phyloP scores from a whole-genome alignment of 1,140 invertebrate species.

The Stegodyphus mimosarum region DNA sequence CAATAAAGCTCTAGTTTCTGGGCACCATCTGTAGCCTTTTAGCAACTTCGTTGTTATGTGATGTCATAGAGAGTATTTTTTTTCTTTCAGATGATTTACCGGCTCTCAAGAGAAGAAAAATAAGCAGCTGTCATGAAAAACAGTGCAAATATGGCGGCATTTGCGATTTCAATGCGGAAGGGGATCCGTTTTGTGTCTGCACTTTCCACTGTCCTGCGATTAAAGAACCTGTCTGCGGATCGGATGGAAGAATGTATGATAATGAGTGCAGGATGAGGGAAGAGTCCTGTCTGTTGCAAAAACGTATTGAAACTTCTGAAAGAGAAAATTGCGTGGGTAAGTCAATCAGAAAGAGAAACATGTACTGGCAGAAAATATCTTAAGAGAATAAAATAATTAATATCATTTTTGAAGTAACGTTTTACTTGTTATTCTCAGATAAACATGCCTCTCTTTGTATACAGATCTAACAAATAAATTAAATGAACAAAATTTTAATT shows the following conservation, averaged over 20 bases:
- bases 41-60: too few species aligned
- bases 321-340: conserved; percentile 45
- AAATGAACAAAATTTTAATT: too few species aligned
- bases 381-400: too few species aligned
- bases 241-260: conserved; percentile 82
- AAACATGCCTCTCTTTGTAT: too few species aligned
- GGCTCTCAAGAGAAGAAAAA: conserved; percentile 26
- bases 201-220: conserved; percentile 57
- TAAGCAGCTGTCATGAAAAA: conserved; percentile 60
- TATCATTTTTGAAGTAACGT: too few species aligned
- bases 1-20: too few species aligned
- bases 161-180: conserved; percentile 60
- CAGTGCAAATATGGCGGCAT: conserved; percentile 62
- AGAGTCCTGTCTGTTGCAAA: conserved; percentile 85
- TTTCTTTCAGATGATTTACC: not conserved
- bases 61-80: not conserved
- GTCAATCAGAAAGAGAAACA: conserved; percentile 69
- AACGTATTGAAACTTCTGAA: conserved; percentile 73
- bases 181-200: conserved; percentile 61
- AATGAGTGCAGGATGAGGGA: conserved; percentile 89
- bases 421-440: too few species aligned
- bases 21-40: too few species aligned
- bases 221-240: conserved; percentile 66
- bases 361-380: conserved; percentile 21
- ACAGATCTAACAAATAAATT: too few species aligned